Conservation (phyloP, 2,888 invertebrate genomes). For the Ceratothoa steindachneri region DNA sequence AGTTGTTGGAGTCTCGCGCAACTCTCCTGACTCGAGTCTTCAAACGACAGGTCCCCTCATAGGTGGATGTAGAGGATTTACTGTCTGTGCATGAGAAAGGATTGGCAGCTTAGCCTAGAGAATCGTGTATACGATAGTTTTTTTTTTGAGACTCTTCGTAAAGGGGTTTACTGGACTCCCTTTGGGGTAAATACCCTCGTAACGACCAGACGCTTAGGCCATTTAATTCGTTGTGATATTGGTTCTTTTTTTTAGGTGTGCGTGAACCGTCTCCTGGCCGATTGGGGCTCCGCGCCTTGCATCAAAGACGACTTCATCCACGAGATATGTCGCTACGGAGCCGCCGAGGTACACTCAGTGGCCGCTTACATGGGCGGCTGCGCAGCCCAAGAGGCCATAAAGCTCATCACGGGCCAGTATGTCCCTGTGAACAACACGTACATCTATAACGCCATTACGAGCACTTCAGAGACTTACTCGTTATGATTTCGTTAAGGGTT, state of each 20-base stretch:
- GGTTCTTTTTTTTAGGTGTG: constrained; percentile 55
- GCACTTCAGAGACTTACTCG: constrained; percentile 74
- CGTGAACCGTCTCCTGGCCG: constrained; percentile 68
- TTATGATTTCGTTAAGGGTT: constrained; percentile 65
- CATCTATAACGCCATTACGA: constrained; percentile 89
- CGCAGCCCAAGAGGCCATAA: constrained; percentile 92
- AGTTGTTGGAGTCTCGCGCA: too few relatives aligned
- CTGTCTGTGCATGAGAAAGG: too few relatives aligned
- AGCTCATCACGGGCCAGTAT: constrained; percentile 91
- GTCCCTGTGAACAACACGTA: constrained; percentile 92
- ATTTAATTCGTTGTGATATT: too few relatives aligned
- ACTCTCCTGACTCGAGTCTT: too few relatives aligned
- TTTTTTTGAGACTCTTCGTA: too few relatives aligned
- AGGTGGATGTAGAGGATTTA: too few relatives aligned
- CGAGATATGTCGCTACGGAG: constrained; percentile 92
- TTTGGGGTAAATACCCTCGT: too few relatives aligned
- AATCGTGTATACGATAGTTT: too few relatives aligned
- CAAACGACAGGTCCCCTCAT: too few relatives aligned
- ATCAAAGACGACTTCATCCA: constrained; percentile 89
- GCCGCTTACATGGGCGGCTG: constrained; percentile 89
- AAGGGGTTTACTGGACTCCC: too few relatives aligned
- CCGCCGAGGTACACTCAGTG: constrained; percentile 87
- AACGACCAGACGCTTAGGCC: too few relatives aligned
- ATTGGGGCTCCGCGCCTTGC: constrained; percentile 71
- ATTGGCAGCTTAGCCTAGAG: too few relatives aligned